A percentile compares a stretch with the other conserved stretches of the same genome.
Conservation (phyloP, 2,888 invertebrate genomes). For the Aquatica leii region DNA sequence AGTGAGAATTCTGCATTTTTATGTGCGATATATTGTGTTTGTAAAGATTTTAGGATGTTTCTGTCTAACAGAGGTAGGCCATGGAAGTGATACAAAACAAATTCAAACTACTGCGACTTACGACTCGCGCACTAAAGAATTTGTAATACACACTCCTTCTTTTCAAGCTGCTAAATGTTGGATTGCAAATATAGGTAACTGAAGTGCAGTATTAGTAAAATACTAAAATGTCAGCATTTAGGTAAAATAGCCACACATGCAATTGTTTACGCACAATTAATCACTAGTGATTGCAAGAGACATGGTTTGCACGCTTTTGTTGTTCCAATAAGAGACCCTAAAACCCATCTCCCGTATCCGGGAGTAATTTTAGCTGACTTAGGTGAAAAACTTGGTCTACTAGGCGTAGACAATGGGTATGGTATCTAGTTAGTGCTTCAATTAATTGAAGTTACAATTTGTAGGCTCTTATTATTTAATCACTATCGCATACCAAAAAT, state of each 20-base stretch:
- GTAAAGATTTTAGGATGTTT: constrained; percentile 73
- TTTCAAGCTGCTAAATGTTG: constrained; percentile 85
- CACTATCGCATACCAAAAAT: constrained; percentile 82
- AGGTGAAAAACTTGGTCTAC: constrained; percentile 90
- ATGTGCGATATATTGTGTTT: neutral
- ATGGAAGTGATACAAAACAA: constrained; percentile 89
- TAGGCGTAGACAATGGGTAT: constrained; percentile 94
- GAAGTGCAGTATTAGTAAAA: neutral
- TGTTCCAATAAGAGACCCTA: constrained; percentile 81
- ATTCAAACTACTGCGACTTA: constrained; percentile 88
- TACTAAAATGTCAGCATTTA: constrained; percentile 50
- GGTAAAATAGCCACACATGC: constrained; percentile 87
- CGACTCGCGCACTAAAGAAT: constrained; percentile 72
- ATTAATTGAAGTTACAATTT: constrained; percentile 11
- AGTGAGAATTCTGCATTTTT: neutral
- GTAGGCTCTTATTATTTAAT: constrained; percentile 76
- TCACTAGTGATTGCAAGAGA: constrained; percentile 77
- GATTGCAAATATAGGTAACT: constrained; percentile 77
- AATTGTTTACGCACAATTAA: constrained; percentile 86
- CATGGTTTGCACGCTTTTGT: constrained; percentile 90
- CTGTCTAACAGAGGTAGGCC: constrained; percentile 88
- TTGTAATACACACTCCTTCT: constrained; percentile 78
- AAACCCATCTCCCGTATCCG: constrained; percentile 74
- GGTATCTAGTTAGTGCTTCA: constrained; percentile 3
- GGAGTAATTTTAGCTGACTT: constrained; percentile 90